Conservation (phyloP, 1,140 invertebrate genomes). For the Nymphalis io region DNA sequence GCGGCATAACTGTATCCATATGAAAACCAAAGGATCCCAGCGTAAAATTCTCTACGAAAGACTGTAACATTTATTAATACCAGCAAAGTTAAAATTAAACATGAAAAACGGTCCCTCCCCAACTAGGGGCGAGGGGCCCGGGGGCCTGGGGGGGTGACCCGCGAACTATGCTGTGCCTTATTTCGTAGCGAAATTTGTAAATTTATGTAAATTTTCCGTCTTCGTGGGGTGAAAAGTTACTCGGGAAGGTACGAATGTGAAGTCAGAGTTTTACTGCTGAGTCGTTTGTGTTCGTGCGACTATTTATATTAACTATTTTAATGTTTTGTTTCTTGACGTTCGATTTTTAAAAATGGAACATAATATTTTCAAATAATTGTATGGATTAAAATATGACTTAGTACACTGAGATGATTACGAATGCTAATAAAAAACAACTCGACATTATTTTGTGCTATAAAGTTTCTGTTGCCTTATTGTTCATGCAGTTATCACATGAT, state of each 20-base stretch:
- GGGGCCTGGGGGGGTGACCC: constrained; percentile 34
- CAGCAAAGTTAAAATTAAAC: constrained; percentile 78
- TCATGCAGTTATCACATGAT: too few species aligned
- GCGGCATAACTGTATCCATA: constrained; percentile 58
- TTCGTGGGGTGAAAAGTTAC: constrained; percentile 63
- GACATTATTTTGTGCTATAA: too few species aligned
- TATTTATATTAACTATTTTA: constrained; percentile 21
- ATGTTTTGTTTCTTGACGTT: background rate
- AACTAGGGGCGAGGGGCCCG: constrained; percentile 35
- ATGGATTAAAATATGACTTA: too few species aligned
- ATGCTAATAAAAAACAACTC: too few species aligned
- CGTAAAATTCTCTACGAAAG: constrained; percentile 74
- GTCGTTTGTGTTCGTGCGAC: constrained; percentile 22
- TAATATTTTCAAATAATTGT: too few species aligned
- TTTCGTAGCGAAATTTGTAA: constrained; percentile 75
- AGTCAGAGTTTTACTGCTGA: constrained; percentile 39
- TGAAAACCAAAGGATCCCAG: constrained; percentile 62
- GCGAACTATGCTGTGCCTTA: constrained; percentile 70
- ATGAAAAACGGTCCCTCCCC: constrained; percentile 70
- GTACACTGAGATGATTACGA: too few species aligned
- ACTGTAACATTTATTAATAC: constrained; percentile 76
- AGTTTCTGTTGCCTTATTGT: too few species aligned
- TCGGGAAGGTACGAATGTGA: constrained; percentile 50
- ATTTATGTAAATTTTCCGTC: constrained; percentile 79
- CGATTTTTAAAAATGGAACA: background rate